Base-by-base conservation (phyloP, 2,888 invertebrate genomes). In the Lypha dubia region DNA sequence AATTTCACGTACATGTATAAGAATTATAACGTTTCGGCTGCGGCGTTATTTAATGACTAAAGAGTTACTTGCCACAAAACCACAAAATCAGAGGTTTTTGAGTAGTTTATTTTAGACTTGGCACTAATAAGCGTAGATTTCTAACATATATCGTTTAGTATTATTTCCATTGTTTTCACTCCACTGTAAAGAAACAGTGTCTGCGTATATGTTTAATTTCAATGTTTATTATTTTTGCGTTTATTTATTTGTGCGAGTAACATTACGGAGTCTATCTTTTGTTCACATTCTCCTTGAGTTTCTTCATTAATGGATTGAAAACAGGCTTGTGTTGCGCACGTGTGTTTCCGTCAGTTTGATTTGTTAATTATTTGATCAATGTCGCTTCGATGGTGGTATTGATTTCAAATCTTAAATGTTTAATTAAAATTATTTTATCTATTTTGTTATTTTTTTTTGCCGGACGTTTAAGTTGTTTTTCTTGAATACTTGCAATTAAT, bases 401-500 rank as follows among this genome's bases (percentile, higher is more conserved):
- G 80, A 81, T 81, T 74, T 74, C 80, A 80, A 56, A 68, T 77
- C 74, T 84, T 74, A 60, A 77, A 58, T 74, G 44, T 68, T 73
- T 76, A 80, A 80, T 84, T 76, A 80, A 49, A 8, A 62, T 38
- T 62, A 51, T 71, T 77, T 56, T 65, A 51, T n/a, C n/a, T n/a
- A 8, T 68, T 13, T 38, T 17, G 28, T 1, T 28, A 24, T 63
- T n/a, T 1, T 35, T 15, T 49, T 49, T 53, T 49, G 7, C 3
- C 0, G 35, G 28, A 9, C 13, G 3, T 58, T n/a, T 3, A 32
- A 56, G 32, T 41, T 62, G 41, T 7, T 41, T 41, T 41, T 41
- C 3, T 4, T 13, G 0, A 49, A 53, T 24, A 24, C 13, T 24
- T 28, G 7, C 7, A 6, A 5, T 28, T 46, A 1, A 24, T 15